Conservation (phyloP, 1,140 invertebrate species). For the Rhopalosiphum padi region DNA sequence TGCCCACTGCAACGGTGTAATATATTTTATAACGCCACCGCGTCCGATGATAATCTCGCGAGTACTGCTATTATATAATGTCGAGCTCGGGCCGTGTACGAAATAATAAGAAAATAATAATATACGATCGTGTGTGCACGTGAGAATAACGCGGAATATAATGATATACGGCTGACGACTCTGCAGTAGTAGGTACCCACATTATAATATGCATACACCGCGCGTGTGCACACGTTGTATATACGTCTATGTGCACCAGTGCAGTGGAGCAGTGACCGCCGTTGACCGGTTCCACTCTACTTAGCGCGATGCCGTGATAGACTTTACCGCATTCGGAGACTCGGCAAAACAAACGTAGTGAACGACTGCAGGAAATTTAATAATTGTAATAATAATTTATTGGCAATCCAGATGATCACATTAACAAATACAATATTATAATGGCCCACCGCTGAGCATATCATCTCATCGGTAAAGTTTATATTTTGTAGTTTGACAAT, state of each 20-base stretch:
- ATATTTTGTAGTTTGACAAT: too few species aligned
- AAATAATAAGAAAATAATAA: constrained; percentile 15
- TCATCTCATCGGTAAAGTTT: too few species aligned
- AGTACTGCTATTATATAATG: background rate
- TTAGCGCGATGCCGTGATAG: background rate
- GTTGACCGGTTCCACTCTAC: constrained; percentile 39
- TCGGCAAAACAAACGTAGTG: background rate
- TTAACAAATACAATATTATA: too few species aligned
- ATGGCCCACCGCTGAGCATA: too few species aligned
- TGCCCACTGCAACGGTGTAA: background rate
- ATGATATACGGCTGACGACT: background rate
- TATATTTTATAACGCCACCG: background rate
- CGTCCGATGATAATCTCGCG: constrained; percentile 10
- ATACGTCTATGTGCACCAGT: background rate
- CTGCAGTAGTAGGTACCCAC: too few species aligned
- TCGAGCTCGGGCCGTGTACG: background rate
- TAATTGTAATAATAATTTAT: too few species aligned
- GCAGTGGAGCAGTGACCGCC: background rate
- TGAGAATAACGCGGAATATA: background rate
- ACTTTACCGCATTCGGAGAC: background rate
- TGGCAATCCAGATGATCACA: too few species aligned
- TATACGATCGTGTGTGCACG: background rate
- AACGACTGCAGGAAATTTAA: too few species aligned
- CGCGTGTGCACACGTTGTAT: background rate
- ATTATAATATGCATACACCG: background rate